Conservation (phyloP, 1,140 invertebrate species). For the Megathymus violae region DNA sequence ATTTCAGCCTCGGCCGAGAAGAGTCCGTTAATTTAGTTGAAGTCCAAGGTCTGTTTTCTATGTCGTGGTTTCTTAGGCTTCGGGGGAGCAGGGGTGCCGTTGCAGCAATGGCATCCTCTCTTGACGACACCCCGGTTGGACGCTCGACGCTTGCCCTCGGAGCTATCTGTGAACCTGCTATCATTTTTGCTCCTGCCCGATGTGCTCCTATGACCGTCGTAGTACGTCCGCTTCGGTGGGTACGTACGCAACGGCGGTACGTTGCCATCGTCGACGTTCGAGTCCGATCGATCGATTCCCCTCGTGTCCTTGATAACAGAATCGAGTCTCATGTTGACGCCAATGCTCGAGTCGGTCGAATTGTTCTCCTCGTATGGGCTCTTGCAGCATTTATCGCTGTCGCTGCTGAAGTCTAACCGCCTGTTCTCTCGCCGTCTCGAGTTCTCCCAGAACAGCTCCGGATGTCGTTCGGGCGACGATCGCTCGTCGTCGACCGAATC, state of each 20-base stretch:
- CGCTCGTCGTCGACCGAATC: constrained; percentile 64
- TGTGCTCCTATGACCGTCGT: constrained; percentile 55
- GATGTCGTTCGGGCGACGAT: constrained; percentile 71
- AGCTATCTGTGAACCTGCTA: constrained; percentile 51
- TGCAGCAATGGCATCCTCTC: constrained; percentile 79
- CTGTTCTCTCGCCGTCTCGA: constrained; percentile 66
- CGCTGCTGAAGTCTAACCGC: constrained; percentile 77
- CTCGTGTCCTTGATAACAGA: constrained; percentile 79
- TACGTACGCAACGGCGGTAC: constrained; percentile 67
- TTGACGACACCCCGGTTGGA: constrained; percentile 74
- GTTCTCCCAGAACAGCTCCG: constrained; percentile 81
- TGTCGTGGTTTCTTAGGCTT: constrained; percentile 64
- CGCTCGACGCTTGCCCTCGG: constrained; percentile 59
- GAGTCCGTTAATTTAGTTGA: constrained; percentile 38
- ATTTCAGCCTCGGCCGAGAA: constrained; percentile 5
- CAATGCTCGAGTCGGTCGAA: constrained; percentile 75
- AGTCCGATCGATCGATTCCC: constrained; percentile 53
- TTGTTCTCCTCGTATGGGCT: constrained; percentile 78
- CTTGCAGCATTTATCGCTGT: constrained; percentile 81
- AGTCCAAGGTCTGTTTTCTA: constrained; percentile 64
- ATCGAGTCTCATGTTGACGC: constrained; percentile 69
- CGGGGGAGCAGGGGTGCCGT: constrained; percentile 61
- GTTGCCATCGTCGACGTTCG: constrained; percentile 56
- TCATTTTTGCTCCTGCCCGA: constrained; percentile 71
- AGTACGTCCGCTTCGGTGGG: constrained; percentile 57